Evolutionary conservation across 2,113 vertebrate species (phyloP).

Genomic region (Numida meleagris): DNA sequence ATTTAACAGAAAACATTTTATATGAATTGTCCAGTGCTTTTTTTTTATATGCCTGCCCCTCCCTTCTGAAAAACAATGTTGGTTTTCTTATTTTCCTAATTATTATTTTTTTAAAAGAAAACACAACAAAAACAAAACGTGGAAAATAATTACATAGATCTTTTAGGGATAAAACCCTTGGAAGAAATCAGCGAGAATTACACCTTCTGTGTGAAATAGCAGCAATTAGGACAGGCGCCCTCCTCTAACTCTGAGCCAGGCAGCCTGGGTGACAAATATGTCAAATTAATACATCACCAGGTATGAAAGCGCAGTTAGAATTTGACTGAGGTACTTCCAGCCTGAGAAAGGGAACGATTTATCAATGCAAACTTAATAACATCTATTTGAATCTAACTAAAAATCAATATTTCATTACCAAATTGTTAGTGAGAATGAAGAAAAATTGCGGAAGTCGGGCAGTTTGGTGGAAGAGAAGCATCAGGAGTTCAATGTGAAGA

Average conservation of each 20-base stretch:
- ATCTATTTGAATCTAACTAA: constrained; percentile 99
- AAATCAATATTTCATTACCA: constrained; percentile 99
- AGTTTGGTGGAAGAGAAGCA: constrained; percentile 89
- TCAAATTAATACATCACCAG: constrained; percentile 89
- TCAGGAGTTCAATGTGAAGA: constrained; percentile 95
- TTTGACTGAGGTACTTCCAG: constrained; percentile 92
- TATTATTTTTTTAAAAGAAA: neutral
- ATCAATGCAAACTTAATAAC: constrained; percentile 99
- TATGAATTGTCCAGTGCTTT: neutral
- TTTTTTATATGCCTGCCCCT: neutral
- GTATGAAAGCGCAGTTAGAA: constrained; percentile 85
- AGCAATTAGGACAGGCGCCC: constrained; percentile 69
- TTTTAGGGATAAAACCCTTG: constrained; percentile 49
- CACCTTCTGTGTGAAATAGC: constrained; percentile 58
- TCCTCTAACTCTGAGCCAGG: constrained; percentile 68
- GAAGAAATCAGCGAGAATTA: constrained; percentile 57
- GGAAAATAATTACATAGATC: constrained; percentile 16
- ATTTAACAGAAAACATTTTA: neutral
- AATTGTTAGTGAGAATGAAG: constrained; percentile 99
- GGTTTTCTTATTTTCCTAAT: neutral
- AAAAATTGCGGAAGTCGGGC: constrained; percentile 97
- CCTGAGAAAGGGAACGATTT: constrained; percentile 91
- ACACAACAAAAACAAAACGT: neutral
- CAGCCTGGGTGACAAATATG: constrained; percentile 78
- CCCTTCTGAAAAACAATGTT: neutral